These are phyloP conservation scores for Pipistrellus nathusii DNA, from an alignment of 2,797 vertebrate species.

Conservation along the genomic window DNA sequence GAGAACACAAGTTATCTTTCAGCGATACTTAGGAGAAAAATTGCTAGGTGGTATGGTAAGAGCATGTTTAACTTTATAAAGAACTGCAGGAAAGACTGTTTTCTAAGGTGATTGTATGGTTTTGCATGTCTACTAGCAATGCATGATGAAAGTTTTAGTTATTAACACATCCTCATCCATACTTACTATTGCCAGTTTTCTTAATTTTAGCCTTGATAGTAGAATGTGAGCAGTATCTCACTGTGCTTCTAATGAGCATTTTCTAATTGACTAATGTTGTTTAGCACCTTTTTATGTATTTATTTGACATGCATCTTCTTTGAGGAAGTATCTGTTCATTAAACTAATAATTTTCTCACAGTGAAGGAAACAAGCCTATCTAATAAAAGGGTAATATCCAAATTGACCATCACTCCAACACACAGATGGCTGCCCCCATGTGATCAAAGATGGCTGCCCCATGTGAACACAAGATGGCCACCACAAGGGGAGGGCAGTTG, in stretches of 20 bases:
- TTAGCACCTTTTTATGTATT: not conserved
- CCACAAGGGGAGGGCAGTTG: no score
- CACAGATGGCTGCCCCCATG: no score
- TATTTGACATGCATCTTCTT: constrained; percentile 1
- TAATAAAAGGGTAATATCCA: no score
- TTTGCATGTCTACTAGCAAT: not conserved
- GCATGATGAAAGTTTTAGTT: not conserved
- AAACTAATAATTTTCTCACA: not conserved
- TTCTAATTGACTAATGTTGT: not conserved
- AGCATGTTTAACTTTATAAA: not conserved
- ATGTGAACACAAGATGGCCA: no score
- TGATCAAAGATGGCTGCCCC: no score
- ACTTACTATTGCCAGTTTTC: not conserved
- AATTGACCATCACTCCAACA: no score
- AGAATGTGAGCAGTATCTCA: not conserved
- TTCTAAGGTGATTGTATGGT: not conserved
- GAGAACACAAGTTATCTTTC: not conserved
- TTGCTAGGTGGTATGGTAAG: not conserved
- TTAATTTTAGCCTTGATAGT: not conserved
- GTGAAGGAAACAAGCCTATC: not conserved
- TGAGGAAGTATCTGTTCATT: not conserved
- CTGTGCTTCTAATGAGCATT: constrained; percentile 1
- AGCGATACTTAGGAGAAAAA: not conserved
- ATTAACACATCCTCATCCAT: not conserved
- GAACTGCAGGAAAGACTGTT: not conserved